Base-by-base conservation (phyloP, 2,113 vertebrate genomes). In the Thunnus thynnus region DNA sequence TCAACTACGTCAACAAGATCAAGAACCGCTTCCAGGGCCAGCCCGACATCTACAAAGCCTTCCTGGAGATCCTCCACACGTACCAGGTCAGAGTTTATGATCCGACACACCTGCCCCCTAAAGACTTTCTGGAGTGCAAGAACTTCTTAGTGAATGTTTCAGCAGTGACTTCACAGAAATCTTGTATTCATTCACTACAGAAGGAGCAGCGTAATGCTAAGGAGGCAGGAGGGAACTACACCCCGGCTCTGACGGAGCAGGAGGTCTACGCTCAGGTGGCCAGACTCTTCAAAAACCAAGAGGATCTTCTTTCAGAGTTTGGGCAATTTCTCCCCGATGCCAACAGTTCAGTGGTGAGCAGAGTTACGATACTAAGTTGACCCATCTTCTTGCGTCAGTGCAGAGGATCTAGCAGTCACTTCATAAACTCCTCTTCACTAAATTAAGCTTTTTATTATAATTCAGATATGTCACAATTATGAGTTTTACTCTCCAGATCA, bases 1-100 rank as follows among this genome's bases (percentile, higher is more conserved):
- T 99, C 94, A 99, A 99, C 95, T 99, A 99, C 4, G 98, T 99
- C 93, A 99, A 99, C 94, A 99, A 99, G 95, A 99, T 99, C 91
- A 99, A 99, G 93, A 99, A 99, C 82, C 97, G 98, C 36, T 99
- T 99, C 94, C 98, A 99, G 94, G 98, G 98, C 17, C 98, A 99
- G 86, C 98, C 98, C 1, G 98, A 99, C 90, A 99, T 99, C 93
- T 99, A 99, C 91, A 99, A 99, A 92, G 97, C 98, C 25, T 99
- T 99, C 90, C 93, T 99, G 92, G 98, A 99, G 94, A 99, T 99
- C 86, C 96, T 99, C 86, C 98, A 99, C 85, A 99, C 98, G 0
- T 99, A 99, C 65, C 98, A 99, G 97, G 98, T 96, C 67, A 96
- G 36, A 41, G 36, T 9, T 41, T 41, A 41, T 41, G 7, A 41